Conservation (phyloP, 1,140 invertebrate genomes). For the Cephus cinctus region DNA sequence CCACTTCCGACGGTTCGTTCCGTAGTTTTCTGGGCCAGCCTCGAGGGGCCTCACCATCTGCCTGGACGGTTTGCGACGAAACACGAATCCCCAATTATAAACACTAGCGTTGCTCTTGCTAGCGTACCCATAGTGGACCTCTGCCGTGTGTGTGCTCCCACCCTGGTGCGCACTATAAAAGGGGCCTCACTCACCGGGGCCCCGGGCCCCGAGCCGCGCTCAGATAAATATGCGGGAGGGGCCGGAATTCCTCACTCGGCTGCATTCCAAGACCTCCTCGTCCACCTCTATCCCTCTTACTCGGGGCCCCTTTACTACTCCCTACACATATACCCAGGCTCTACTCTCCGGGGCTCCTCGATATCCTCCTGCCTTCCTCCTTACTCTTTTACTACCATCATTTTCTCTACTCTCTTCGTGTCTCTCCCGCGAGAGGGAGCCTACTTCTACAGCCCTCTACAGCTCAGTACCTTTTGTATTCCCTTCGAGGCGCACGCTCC, state of each 20-base stretch:
- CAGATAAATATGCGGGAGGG: conserved; percentile 58
- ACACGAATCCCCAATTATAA: conserved; percentile 41
- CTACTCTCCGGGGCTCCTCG: conserved; percentile 2
- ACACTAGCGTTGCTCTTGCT: conserved; percentile 35
- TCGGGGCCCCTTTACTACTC: conserved; percentile 16
- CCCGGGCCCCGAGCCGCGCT: conserved; percentile 33
- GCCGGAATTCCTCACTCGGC: conserved; percentile 56
- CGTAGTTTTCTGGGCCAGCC: not conserved
- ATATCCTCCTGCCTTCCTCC: conserved; percentile 9
- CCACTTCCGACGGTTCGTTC: too few relatives aligned
- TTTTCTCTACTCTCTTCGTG: conserved; percentile 13
- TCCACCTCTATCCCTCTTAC: conserved; percentile 9
- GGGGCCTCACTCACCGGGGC: conserved; percentile 35
- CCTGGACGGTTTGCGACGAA: conserved; percentile 23
- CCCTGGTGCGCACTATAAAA: conserved; percentile 45
- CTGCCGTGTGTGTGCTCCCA: not conserved
- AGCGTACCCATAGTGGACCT: conserved; percentile 30
- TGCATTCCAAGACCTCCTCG: conserved; percentile 48
- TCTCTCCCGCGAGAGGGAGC: not conserved
- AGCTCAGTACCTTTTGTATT: conserved; percentile 18
- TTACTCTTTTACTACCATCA: conserved; percentile 13
- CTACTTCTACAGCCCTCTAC: conserved; percentile 5
- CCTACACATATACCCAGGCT: too few relatives aligned
- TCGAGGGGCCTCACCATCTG: not conserved
- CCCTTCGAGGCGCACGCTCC: conserved; percentile 3